These are phyloP conservation scores for Prochilodus magdalenae DNA, from an alignment of 2,113 vertebrate genomes.

Conservation along the genomic window DNA sequence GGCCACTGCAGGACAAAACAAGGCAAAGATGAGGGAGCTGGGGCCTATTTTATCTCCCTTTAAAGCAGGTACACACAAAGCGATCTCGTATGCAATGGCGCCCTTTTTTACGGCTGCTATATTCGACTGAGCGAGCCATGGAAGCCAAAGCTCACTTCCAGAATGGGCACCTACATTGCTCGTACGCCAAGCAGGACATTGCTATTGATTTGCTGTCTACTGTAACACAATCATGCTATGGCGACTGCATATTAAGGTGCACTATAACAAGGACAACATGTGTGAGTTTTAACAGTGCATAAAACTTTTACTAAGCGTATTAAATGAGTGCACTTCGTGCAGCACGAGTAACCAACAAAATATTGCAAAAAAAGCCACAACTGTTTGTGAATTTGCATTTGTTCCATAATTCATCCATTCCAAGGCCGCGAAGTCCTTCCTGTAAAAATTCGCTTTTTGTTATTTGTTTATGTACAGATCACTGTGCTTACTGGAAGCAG, in stretches of 20 bases:
- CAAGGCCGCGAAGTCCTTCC: not conserved
- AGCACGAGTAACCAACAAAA: not conserved
- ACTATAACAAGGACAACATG: not conserved
- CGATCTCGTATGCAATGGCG: not conserved
- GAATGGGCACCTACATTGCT: not conserved
- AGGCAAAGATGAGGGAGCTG: constrained; percentile 11
- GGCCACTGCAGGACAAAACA: constrained; percentile 10
- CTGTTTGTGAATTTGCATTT: constrained; percentile 5
- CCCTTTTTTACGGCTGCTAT: not conserved
- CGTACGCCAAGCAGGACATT: not conserved
- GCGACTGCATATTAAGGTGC: not conserved
- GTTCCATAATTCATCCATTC: not conserved
- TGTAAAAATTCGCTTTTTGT: not conserved
- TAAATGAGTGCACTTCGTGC: not conserved
- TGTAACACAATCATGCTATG: not conserved
- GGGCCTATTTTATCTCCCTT: not conserved
- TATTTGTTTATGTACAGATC: not conserved
- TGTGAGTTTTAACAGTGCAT: not conserved
- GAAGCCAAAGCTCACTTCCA: constrained; percentile 1
- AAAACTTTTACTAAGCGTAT: not conserved
- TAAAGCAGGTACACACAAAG: constrained; percentile 17
- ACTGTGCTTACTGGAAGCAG: not conserved
- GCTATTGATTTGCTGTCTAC: constrained; percentile 7
- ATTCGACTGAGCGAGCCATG: not conserved
- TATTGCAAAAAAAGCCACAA: not conserved